A percentile compares a stretch with the other conserved stretches of the same genome.
phyloP scores from a whole-genome alignment of 2,113 vertebrate genomes.

The Melanocharis versteri region DNA sequence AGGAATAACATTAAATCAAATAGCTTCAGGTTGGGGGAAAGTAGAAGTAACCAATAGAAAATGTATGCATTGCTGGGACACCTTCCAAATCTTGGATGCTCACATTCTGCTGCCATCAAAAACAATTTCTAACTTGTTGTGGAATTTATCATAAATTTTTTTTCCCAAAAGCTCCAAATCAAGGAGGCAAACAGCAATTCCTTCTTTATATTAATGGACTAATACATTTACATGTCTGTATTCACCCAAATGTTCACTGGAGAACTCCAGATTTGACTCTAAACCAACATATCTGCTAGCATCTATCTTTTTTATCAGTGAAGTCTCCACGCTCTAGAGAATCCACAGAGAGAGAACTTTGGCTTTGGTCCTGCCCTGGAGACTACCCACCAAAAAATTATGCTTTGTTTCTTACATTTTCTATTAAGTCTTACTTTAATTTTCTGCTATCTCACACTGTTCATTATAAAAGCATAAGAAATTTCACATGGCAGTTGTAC shows the following conservation, averaged over 20 bases:
- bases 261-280: not conserved
- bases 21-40: not conserved
- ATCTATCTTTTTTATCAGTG: not conserved
- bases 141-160: not conserved
- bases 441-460: not conserved
- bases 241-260: not conserved
- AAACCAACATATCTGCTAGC: not conserved
- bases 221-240: not conserved
- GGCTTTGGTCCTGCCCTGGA: not conserved
- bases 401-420: not conserved
- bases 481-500: not conserved
- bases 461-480: not conserved
- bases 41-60: not conserved
- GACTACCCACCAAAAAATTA: not conserved
- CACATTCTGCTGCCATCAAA: not conserved
- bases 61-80: not conserved
- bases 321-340: not conserved
- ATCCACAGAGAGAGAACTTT: not conserved
- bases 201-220: not conserved
- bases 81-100: not conserved
- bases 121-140: not conserved
- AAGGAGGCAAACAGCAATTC: not conserved
- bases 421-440: not conserved
- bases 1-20: not conserved
- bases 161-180: not conserved